Evolutionary conservation across 1,140 invertebrate species (phyloP).

Genomic region (Dendrolimus punctatus): DNA sequence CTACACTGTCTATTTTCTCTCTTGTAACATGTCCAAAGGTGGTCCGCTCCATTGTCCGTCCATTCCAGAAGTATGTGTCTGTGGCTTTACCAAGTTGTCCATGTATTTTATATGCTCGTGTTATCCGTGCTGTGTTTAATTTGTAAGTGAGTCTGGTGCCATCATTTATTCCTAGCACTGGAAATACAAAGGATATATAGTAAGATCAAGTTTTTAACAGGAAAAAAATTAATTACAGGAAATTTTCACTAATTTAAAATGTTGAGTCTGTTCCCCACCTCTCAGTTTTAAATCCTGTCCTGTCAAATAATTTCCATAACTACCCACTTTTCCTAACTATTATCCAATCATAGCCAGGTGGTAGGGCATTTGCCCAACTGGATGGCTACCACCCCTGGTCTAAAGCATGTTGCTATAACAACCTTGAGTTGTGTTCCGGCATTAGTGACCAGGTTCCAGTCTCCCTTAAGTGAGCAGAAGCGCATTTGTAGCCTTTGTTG

Average conservation of each 20-base stretch:
- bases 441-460: too few relatives aligned
- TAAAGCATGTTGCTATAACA: too few relatives aligned
- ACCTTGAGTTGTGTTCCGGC: too few relatives aligned
- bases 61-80: conserved; percentile 80
- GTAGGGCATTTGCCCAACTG: too few relatives aligned
- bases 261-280: too few relatives aligned
- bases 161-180: conserved; percentile 81
- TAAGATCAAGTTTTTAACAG: background rate
- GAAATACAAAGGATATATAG: conserved; percentile 12
- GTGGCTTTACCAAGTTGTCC: conserved; percentile 87
- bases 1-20: conserved; percentile 78
- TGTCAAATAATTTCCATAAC: too few relatives aligned
- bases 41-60: conserved; percentile 81
- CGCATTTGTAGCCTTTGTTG: too few relatives aligned
- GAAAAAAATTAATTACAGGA: background rate
- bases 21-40: conserved; percentile 80
- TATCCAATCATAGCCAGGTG: too few relatives aligned
- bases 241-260: background rate
- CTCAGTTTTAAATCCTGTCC: too few relatives aligned
- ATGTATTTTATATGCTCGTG: conserved; percentile 82
- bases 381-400: too few relatives aligned
- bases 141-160: conserved; percentile 72
- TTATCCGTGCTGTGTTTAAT: conserved; percentile 72
- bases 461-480: too few relatives aligned
- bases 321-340: too few relatives aligned